These are phyloP conservation scores for Dinocampus coccinellae DNA, from an alignment of 2,888 invertebrate species.

Conservation along the genomic window DNA sequence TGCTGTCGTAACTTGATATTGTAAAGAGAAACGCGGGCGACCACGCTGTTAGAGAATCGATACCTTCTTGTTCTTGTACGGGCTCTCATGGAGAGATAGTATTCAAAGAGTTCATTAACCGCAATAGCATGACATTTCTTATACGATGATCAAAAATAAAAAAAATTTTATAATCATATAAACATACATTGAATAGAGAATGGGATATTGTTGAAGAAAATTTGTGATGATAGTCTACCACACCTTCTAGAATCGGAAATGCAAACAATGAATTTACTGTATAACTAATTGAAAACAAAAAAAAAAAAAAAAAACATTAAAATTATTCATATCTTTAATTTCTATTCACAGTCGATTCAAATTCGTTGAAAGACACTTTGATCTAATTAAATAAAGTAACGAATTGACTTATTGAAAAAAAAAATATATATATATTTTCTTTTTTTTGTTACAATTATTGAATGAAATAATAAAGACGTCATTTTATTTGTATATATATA, in stretches of 20 bases:
- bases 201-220: background rate
- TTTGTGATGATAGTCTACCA: background rate
- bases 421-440: background rate
- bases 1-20: slow-evolving; percentile 59
- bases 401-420: background rate
- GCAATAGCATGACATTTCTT: slow-evolving; percentile 16
- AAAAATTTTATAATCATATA: background rate
- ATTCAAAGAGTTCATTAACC: slow-evolving; percentile 41
- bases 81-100: slow-evolving; percentile 48
- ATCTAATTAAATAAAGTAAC: background rate
- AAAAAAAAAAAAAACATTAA: no score
- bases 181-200: background rate
- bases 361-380: background rate
- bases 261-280: background rate
- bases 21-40: slow-evolving; percentile 57
- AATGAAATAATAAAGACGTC: background rate
- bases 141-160: background rate
- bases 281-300: background rate
- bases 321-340: no score
- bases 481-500: background rate
- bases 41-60: slow-evolving; percentile 59
- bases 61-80: slow-evolving; percentile 63
- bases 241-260: background rate
- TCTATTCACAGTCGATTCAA: background rate
- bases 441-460: background rate